Evolutionary conservation across 1,140 invertebrate genomes (phyloP).

Genomic region (Drosophila busckii): DNA sequence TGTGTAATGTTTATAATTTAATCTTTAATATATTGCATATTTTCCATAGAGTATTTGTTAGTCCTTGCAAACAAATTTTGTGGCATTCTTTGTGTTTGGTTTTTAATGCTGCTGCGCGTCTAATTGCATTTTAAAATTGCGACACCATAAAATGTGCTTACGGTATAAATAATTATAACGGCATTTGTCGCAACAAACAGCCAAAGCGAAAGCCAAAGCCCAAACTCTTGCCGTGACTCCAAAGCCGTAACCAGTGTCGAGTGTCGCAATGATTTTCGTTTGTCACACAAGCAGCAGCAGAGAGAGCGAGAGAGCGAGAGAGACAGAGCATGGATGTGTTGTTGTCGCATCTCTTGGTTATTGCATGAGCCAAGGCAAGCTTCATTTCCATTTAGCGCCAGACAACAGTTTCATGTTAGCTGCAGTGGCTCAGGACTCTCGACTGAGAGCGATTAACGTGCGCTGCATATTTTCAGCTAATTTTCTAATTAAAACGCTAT

Average conservation of each 20-base stretch:
- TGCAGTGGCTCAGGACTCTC: conserved; percentile 38
- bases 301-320: conserved; percentile 1
- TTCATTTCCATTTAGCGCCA: conserved; percentile 1
- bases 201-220: conserved; percentile 7
- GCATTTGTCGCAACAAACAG: conserved; percentile 73
- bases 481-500: conserved; percentile 78
- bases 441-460: conserved; percentile 79
- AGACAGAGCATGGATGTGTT: conserved; percentile 19
- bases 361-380: conserved; percentile 70
- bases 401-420: conserved; percentile 28
- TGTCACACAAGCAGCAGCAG: conserved; percentile 39
- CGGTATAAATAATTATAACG: conserved; percentile 76
- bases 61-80: neutral
- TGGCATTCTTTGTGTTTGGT: conserved; percentile 17
- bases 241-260: conserved; percentile 4
- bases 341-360: conserved; percentile 72
- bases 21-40: too few species aligned
- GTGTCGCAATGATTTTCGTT: conserved; percentile 60
- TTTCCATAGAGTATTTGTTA: conserved; percentile 2
- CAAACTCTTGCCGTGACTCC: conserved; percentile 1
- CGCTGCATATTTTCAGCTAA: conserved; percentile 77
- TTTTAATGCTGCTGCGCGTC: conserved; percentile 50
- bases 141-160: conserved; percentile 77
- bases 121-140: conserved; percentile 78
- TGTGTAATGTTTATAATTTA: too few species aligned